Conservation (phyloP, 2,113 vertebrate species). For the Rhinoptilus africanus region DNA sequence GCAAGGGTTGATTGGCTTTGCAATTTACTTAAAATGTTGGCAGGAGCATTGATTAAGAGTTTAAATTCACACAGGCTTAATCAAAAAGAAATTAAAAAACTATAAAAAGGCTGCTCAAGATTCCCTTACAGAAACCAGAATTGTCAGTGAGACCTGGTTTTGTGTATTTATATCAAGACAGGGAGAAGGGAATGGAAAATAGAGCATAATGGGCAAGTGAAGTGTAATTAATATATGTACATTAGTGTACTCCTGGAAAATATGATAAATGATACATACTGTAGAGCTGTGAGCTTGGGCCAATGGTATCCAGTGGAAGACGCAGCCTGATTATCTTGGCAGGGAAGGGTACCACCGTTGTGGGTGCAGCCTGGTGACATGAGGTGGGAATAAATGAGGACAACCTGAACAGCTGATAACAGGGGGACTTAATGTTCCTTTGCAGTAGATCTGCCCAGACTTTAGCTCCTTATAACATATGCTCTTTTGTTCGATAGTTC, state of each 20-base stretch:
- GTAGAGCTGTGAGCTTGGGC: background rate
- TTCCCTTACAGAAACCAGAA: slow-evolving; percentile 38
- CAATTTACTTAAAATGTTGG: slow-evolving; percentile 44
- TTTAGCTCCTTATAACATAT: background rate
- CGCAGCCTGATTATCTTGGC: background rate
- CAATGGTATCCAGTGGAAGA: background rate
- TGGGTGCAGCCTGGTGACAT: background rate
- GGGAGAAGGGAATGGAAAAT: slow-evolving; percentile 1
- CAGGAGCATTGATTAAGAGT: slow-evolving; percentile 47
- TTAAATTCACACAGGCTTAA: slow-evolving; percentile 44
- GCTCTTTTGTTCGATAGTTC: background rate
- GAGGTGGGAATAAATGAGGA: background rate
- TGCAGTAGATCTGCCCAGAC: background rate
- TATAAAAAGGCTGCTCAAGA: background rate
- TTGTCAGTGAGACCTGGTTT: slow-evolving; percentile 20
- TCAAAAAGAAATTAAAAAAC: slow-evolving; percentile 63
- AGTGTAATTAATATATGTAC: background rate
- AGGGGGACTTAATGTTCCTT: background rate
- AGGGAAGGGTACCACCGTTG: background rate
- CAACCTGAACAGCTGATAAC: background rate
- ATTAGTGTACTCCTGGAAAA: background rate
- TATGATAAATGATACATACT: background rate
- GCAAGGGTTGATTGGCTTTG: slow-evolving; percentile 53
- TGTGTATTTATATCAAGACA: background rate
- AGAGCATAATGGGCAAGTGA: background rate